A percentile compares a stretch with the other conserved stretches of the same genome.
Conservation (phyloP, 2,888 invertebrate genomes). For the Pristionchus exspectatus region DNA sequence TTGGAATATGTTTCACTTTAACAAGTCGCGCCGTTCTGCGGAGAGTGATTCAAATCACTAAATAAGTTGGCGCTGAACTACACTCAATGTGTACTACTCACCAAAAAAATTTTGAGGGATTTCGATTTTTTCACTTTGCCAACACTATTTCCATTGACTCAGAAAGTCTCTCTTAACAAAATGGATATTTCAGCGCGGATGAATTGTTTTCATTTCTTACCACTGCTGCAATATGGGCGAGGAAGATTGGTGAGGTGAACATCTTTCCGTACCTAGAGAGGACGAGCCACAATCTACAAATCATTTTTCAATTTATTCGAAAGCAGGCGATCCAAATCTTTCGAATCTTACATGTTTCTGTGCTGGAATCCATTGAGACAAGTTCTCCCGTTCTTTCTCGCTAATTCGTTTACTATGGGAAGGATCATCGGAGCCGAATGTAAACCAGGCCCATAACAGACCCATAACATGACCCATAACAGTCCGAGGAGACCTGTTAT, state of each 20-base stretch:
- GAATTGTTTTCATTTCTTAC: not conserved
- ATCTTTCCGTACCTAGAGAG: slow-evolving; percentile 22
- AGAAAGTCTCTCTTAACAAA: too few relatives aligned
- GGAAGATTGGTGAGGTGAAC: slow-evolving; percentile 25
- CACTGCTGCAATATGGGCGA: slow-evolving; percentile 47
- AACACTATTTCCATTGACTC: too few relatives aligned
- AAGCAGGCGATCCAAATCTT: too few relatives aligned
- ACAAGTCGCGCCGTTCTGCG: too few relatives aligned
- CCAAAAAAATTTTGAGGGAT: too few relatives aligned
- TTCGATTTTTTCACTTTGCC: too few relatives aligned
- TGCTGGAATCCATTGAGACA: not conserved
- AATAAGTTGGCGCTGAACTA: too few relatives aligned
- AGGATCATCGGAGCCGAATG: not conserved
- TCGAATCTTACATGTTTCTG: slow-evolving; percentile 23
- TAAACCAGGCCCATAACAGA: slow-evolving; percentile 1
- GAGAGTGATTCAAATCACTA: too few relatives aligned
- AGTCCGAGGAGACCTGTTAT: slow-evolving; percentile 3
- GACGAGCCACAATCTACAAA: not conserved
- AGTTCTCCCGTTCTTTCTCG: slow-evolving; percentile 23
- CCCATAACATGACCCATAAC: not conserved
- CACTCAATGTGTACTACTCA: too few relatives aligned
- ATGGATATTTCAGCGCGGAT: too few relatives aligned
- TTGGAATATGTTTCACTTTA: too few relatives aligned
- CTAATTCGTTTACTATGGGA: not conserved
- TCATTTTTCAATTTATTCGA: not conserved